Evolutionary conservation across 2,888 invertebrate genomes (phyloP).

Genomic region (Cinara cedri): DNA sequence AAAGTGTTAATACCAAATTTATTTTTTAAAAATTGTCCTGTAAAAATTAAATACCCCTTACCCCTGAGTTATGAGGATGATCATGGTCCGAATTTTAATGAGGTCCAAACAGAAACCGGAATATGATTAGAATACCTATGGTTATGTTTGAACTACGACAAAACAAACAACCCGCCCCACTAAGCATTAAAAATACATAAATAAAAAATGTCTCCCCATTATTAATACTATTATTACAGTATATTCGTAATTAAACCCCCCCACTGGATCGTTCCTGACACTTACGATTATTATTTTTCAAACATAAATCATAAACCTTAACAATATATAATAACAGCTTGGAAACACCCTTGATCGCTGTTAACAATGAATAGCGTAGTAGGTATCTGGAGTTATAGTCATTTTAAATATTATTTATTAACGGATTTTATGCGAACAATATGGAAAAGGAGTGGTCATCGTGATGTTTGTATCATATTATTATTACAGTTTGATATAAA

Average conservation of each 20-base stretch:
- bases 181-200: conserved; percentile 55
- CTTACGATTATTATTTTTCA: conserved; percentile 52
- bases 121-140: conserved; percentile 7
- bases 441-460: conserved; percentile 41
- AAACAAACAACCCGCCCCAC: conserved; percentile 45
- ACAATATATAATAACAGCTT: conserved; percentile 47
- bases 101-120: conserved; percentile 39
- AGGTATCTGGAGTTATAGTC: conserved; percentile 16
- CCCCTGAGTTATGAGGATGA: conserved; percentile 19
- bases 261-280: conserved; percentile 37
- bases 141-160: conserved; percentile 44
- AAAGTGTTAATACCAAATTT: not conserved
- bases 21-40: not conserved
- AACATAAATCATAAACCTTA: conserved; percentile 51
- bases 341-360: conserved; percentile 53
- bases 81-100: conserved; percentile 38
- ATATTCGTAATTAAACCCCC: conserved; percentile 54
- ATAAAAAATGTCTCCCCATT: conserved; percentile 43
- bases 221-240: conserved; percentile 52
- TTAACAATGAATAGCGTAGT: conserved; percentile 34
- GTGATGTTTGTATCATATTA: conserved; percentile 14
- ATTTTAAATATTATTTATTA: conserved; percentile 44
- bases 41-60: conserved; percentile 7
- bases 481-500: conserved; percentile 13
- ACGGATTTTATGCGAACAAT: conserved; percentile 47